Conservation (phyloP, 1,140 invertebrate species). For the Acyrthosiphon pisum region DNA sequence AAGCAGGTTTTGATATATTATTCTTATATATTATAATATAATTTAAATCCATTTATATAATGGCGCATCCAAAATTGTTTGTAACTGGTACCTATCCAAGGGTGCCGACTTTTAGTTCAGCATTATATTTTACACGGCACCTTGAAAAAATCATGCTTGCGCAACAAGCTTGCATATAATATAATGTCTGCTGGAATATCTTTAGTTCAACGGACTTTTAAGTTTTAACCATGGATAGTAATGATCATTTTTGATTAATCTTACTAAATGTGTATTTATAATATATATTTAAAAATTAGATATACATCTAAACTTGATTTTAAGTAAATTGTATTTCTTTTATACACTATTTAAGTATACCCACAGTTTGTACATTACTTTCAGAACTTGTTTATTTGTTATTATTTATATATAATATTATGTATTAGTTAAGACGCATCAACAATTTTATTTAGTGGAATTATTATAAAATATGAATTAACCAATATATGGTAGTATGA, state of each 20-base stretch:
- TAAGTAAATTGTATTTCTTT: not conserved
- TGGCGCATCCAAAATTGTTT: not conserved
- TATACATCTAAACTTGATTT: not conserved
- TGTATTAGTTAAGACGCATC: not conserved
- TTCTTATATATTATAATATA: not conserved
- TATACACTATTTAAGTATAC: not conserved
- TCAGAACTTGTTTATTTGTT: not conserved
- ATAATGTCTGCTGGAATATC: not conserved
- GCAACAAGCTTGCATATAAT: not conserved
- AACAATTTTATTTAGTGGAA: not conserved
- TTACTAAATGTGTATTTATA: not conserved
- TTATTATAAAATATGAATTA: not conserved
- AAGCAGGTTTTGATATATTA: not conserved
- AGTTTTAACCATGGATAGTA: not conserved
- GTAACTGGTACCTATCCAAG: not conserved
- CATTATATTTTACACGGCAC: not conserved
- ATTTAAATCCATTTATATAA: not conserved
- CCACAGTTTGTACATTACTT: not conserved
- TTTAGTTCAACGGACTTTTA: not conserved
- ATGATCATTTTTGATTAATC: not conserved
- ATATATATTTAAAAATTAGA: no score
- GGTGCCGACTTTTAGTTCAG: not conserved
- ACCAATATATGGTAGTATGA: no score
- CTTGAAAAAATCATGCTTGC: not conserved
- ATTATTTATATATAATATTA: not conserved